phyloP scores from a whole-genome alignment of 2,797 vertebrate species.

The Xenopus petersii region DNA sequence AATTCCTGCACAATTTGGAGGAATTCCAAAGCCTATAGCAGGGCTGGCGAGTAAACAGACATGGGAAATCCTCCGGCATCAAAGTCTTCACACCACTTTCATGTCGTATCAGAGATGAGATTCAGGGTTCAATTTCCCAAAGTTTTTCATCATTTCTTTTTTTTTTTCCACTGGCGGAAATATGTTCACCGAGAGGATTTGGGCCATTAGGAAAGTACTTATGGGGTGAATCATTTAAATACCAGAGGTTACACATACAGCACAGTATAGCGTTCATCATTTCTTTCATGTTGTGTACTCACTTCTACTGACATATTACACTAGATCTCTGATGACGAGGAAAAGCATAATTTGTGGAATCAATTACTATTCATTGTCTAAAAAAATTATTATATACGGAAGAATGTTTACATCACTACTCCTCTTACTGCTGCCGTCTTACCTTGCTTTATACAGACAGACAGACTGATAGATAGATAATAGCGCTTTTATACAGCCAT shows the following conservation, averaged over 20 bases:
- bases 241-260: conserved; percentile 15
- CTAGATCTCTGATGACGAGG: too few relatives aligned
- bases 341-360: too few relatives aligned
- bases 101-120: too few relatives aligned
- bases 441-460: too few relatives aligned
- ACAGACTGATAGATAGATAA: too few relatives aligned
- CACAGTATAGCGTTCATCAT: not conserved
- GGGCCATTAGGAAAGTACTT: not conserved
- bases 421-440: too few relatives aligned
- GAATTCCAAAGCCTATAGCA: conserved; percentile 11
- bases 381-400: too few relatives aligned
- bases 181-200: not conserved
- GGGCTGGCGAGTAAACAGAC: conserved; percentile 4
- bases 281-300: not conserved
- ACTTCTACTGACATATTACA: not conserved
- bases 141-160: too few relatives aligned
- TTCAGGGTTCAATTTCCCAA: conserved; percentile 13
- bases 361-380: too few relatives aligned
- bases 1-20: conserved; percentile 19
- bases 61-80: conserved; percentile 34
- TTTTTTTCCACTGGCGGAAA: not conserved
- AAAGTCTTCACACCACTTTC: not conserved
- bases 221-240: conserved; percentile 10
- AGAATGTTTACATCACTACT: too few relatives aligned
- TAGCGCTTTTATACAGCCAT: too few relatives aligned